phyloP scores from a whole-genome alignment of 2,888 invertebrate species.

The Trissolcus japonicus region DNA sequence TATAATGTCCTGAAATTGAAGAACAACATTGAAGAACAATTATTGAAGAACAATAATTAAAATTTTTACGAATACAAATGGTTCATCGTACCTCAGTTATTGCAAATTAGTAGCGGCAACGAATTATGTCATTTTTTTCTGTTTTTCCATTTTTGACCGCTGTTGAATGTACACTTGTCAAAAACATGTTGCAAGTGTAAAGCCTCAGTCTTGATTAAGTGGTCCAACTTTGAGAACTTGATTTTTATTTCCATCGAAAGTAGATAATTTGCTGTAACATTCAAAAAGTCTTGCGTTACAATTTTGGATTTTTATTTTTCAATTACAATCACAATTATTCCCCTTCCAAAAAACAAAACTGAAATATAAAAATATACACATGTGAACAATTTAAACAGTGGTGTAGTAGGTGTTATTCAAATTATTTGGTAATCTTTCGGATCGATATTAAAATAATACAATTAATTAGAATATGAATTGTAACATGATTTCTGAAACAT shows the following conservation, averaged over 20 bases:
- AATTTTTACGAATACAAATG: no score
- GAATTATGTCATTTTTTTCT: neutral
- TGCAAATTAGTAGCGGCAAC: no score
- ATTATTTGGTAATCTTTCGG: no score
- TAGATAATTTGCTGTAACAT: conserved; percentile 68
- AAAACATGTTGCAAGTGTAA: conserved; percentile 60
- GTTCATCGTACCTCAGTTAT: no score
- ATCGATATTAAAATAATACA: no score
- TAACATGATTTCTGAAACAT: no score
- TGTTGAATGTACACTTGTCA: conserved; percentile 28
- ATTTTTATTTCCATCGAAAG: conserved; percentile 71
- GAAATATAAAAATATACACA: neutral
- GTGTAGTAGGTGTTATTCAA: no score
- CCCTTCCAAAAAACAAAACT: neutral
- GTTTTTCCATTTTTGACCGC: neutral
- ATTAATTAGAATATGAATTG: no score
- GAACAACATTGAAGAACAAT: no score
- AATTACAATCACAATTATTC: neutral
- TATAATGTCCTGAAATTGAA: conserved; percentile 67
- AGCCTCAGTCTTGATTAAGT: conserved; percentile 60
- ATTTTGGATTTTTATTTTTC: neutral
- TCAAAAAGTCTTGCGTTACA: neutral
- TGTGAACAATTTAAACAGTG: neutral
- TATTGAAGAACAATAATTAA: no score
- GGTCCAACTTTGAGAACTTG: conserved; percentile 58